Base-by-base conservation (phyloP, 2,888 invertebrate genomes). In the Stenolophus ochropezus region DNA sequence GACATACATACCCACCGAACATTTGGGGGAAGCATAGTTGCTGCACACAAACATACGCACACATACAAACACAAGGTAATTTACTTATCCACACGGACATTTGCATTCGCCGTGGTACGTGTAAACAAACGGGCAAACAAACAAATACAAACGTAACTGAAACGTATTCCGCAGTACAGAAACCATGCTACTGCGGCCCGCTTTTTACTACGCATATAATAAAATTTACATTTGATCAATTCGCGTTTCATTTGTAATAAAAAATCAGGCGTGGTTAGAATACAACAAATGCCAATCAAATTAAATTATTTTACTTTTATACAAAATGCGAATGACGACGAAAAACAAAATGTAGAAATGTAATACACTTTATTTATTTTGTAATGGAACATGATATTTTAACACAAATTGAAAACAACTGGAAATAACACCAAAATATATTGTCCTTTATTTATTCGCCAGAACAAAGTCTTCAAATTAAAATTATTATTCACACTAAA, bases 1-100 rank as follows among this genome's bases (percentile, higher is more conserved):
- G 2, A 1, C 8, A 6, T 42, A 8, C 8, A 42, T 42, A 42
- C 11, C 11, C 33, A 8, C 33, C 33, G 11, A 11, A 11, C 33
- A 8, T 42, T 42, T 42, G 11, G 0, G 11, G 8, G 33, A 2
- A 42, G 8, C 4, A 4, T 33, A 33, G 33, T 33, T 33, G 33
- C 33, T 33, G 6, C 33, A 42, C 4, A 42, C 33, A 42, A 42
- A 42, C 33, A 42, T 42, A 42, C 33, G 33, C 11, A 42, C 33
- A 42, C 33, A 42, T 42, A 73, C 49, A 73, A 49, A 73, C 49
- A 73, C 73, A 47, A 75, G 75, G 25, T 75, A 75, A 75, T 75
- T 75, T 75, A 75, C 75, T 75, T 75, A 75, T 75, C 75, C 75
- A 53, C 75, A 75, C 75, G 75, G 53, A 75, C 51, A 75, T 75